A percentile compares a stretch with the other conserved stretches of the same genome.
Evolutionary conservation across 2,113 vertebrate species (phyloP).

Genomic region (Ptyas mucosa): DNA sequence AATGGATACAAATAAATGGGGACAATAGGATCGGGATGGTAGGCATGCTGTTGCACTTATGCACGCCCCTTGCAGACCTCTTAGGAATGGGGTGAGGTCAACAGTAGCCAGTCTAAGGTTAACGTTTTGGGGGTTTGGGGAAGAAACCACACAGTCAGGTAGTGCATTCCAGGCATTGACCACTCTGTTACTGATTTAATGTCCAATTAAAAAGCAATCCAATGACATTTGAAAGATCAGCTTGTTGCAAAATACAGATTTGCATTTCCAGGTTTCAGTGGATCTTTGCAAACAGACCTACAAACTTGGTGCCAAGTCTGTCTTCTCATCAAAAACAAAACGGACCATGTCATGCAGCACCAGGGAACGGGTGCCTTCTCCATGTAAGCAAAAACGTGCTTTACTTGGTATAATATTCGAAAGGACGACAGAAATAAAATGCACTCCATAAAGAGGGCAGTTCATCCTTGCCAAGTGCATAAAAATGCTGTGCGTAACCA

Average conservation of each 20-base stretch:
- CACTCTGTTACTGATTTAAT: not conserved
- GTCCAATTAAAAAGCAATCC: not conserved
- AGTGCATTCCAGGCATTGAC: no score
- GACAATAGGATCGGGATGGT: no score
- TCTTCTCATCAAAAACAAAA: slow-evolving; percentile 71
- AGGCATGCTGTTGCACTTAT: no score
- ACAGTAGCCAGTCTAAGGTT: no score
- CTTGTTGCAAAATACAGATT: not conserved
- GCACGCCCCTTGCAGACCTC: no score
- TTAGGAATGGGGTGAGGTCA: no score
- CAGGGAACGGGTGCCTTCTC: slow-evolving; percentile 54
- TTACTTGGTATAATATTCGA: not conserved
- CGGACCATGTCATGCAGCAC: slow-evolving; percentile 22
- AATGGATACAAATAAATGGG: no score
- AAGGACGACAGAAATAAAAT: not conserved
- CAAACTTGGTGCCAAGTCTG: slow-evolving; percentile 53
- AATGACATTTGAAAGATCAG: not conserved
- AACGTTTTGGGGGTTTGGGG: no score
- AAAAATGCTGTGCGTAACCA: not conserved
- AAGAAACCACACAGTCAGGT: no score
- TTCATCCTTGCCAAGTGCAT: not conserved
- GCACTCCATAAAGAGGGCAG: not conserved
- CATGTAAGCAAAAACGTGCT: slow-evolving; percentile 43
- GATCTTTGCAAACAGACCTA: slow-evolving; percentile 56
- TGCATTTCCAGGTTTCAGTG: slow-evolving; percentile 58